A percentile compares a stretch with the other conserved stretches of the same genome.
Evolutionary conservation across 2,113 vertebrate genomes (phyloP).

Genomic region (Orientallactaga bullata): DNA sequence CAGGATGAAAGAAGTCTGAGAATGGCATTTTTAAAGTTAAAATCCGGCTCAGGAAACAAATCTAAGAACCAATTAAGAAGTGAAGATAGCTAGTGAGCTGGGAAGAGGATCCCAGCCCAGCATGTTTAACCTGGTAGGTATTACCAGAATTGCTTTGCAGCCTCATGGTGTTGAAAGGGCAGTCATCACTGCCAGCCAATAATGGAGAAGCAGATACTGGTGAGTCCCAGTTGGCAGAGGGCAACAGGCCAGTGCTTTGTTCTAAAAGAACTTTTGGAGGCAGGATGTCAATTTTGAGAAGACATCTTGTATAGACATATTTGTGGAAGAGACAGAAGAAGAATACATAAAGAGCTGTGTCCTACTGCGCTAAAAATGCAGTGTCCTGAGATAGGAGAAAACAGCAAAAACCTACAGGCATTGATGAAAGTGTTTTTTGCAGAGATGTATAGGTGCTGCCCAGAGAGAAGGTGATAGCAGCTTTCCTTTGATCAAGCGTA

Average conservation of each 20-base stretch:
- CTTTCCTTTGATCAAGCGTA: background rate
- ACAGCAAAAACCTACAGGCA: background rate
- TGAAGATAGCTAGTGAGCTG: background rate
- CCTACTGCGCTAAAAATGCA: background rate
- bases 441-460: background rate
- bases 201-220: slow-evolving; percentile 13
- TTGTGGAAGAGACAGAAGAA: background rate
- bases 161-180: background rate
- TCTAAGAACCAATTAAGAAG: slow-evolving; percentile 12
- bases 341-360: background rate
- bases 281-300: background rate
- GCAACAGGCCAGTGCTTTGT: background rate
- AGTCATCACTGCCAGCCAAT: background rate
- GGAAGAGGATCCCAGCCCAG: background rate
- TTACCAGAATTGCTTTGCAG: background rate
- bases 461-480: background rate
- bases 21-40: slow-evolving; percentile 27
- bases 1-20: background rate
- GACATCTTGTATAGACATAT: background rate
- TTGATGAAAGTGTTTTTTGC: background rate
- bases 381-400: background rate
- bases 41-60: background rate
- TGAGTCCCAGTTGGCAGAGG: slow-evolving; percentile 13
- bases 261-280: background rate
- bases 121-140: background rate